phyloP scores from a whole-genome alignment of 2,113 vertebrate genomes.

The Cyanoderma ruficeps region DNA sequence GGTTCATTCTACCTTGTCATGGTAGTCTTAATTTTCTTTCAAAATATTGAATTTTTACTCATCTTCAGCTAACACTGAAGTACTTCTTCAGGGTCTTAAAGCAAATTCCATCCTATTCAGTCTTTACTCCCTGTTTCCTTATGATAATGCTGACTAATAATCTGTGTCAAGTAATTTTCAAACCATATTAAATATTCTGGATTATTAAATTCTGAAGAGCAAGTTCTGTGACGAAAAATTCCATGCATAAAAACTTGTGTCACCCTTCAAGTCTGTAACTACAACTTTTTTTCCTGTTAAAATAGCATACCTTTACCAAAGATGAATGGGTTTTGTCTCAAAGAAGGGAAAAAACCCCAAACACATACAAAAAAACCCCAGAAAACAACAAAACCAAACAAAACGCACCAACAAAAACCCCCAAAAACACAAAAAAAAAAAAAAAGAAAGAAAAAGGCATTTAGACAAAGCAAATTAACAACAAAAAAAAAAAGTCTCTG shows the following conservation, averaged over 20 bases:
- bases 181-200: not conserved
- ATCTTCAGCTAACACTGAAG: not conserved
- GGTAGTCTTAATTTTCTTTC: not conserved
- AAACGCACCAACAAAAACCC: not conserved
- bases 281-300: not conserved
- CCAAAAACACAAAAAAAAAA: not conserved
- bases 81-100: not conserved
- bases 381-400: not conserved
- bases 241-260: not conserved
- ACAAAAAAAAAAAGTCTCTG: not conserved
- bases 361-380: too few relatives aligned
- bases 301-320: not conserved
- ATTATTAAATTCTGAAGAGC: not conserved
- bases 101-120: not conserved
- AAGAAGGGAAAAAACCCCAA: not conserved
- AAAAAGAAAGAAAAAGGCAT: not conserved
- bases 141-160: not conserved
- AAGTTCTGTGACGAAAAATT: not conserved
- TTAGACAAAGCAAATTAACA: not conserved
- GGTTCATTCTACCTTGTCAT: not conserved
- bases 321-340: not conserved
- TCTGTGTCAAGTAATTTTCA: not conserved
- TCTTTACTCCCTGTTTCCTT: not conserved
- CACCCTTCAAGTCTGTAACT: not conserved
- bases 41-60: not conserved